Base-by-base conservation (phyloP, 1,140 invertebrate genomes). In the Amyelois transitella region DNA sequence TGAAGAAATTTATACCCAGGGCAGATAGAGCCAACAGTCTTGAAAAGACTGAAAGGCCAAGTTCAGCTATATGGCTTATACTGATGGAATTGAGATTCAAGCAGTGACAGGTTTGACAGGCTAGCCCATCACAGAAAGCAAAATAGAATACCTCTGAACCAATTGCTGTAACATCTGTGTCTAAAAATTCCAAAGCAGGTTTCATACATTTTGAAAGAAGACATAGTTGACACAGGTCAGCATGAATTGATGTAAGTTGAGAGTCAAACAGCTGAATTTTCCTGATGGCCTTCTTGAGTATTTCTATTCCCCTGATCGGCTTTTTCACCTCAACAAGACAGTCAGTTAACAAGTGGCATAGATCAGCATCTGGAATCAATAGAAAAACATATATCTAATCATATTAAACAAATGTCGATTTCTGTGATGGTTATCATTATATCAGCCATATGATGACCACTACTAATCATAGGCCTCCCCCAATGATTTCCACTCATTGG, bases 181-280 rank as follows among this genome's bases (percentile, higher is more conserved):
- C 94, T 44, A 99, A 89, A 84, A 97, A 96, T 67, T 94, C 93
- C 22, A 98, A 83, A 1, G 97, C 96, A 25, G 97, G 94, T 79
- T 97, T 98, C 74, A 99, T 94, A 86, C 96, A 96, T 87, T 98
- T 98, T 22, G 96, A 92, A 20, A 96, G 75, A 20, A 99, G 89
- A 88, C 97, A 98, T 1, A 99, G 88, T 83, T 98, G 96, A 76
- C 96, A 97, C 25, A 99, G 89, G 90, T 98, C 96, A 6, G 96
- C 94, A 88, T 99, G 98, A 65, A 99, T 93, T 1, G 96, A 95
- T 18, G 97, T 99, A 28, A 99, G 86, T 76, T 98, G 96, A 14
- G 94, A 94, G 65, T 96, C 94, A 83, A 92, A 93, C 1, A 95
- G 79, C 79, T 98, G 96, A 60, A 98, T 94, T 85, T 97, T 98